These are phyloP conservation scores for Dipus sagitta DNA, from an alignment of 2,797 vertebrate genomes.

Conservation along the genomic window DNA sequence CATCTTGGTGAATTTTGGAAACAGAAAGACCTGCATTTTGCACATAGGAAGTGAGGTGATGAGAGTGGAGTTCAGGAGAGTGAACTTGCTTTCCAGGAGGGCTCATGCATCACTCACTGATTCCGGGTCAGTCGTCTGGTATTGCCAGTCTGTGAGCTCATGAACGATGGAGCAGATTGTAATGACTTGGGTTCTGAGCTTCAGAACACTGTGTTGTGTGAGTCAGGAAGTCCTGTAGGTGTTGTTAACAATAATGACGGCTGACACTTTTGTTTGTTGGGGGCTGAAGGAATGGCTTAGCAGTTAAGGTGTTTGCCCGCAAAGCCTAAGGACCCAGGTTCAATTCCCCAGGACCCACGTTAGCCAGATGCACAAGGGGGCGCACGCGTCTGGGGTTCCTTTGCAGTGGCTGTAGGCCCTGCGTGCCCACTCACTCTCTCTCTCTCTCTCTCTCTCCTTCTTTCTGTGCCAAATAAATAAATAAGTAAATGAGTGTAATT, in stretches of 20 bases:
- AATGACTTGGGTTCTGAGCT: neutral
- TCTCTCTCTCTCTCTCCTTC: too few relatives aligned
- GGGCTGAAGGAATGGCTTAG: too few relatives aligned
- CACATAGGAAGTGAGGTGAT: neutral
- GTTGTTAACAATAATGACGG: neutral
- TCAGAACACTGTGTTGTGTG: neutral
- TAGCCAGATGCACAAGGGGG: too few relatives aligned
- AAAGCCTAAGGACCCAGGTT: too few relatives aligned
- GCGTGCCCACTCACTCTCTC: too few relatives aligned
- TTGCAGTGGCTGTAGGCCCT: too few relatives aligned
- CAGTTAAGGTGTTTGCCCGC: too few relatives aligned
- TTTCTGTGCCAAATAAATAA: too few relatives aligned
- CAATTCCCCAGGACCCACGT: too few relatives aligned
- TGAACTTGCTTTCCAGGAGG: neutral
- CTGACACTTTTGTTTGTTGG: slow-evolving; percentile 6
- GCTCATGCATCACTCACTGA: neutral
- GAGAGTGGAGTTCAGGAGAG: neutral
- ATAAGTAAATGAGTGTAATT: neutral
- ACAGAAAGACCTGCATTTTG: neutral
- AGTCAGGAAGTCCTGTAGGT: neutral
- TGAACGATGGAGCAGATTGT: neutral
- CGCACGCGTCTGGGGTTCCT: too few relatives aligned
- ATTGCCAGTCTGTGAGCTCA: neutral
- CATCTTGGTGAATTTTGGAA: neutral
- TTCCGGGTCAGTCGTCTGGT: neutral